Conservation (phyloP, 2,113 vertebrate genomes). For the Coregonus clupeaformis region DNA sequence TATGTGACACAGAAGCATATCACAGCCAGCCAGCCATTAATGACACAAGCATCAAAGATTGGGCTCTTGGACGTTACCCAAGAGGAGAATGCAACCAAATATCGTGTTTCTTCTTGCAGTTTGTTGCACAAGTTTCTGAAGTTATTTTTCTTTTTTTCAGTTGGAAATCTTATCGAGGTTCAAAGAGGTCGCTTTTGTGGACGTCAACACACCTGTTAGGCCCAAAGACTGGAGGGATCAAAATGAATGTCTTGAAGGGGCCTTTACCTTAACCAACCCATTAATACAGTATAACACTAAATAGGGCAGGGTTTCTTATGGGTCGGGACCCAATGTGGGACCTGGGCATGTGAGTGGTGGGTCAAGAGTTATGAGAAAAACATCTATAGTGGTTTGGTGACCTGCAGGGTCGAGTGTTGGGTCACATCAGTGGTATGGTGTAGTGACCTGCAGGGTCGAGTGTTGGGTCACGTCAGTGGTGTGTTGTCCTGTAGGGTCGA, state of each 20-base stretch:
- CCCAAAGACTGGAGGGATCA: neutral
- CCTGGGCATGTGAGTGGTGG: too few species aligned
- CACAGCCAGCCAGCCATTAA: slow-evolving; percentile 41
- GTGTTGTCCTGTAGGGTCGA: too few species aligned
- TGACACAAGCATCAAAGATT: slow-evolving; percentile 43
- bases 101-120: slow-evolving; percentile 66
- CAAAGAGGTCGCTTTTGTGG: slow-evolving; percentile 23
- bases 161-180: slow-evolving; percentile 30
- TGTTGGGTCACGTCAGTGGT: too few species aligned
- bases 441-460: too few species aligned
- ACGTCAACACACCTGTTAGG: slow-evolving; percentile 11
- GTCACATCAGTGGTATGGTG: too few species aligned
- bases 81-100: slow-evolving; percentile 51
- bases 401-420: too few species aligned
- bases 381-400: too few species aligned
- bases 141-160: slow-evolving; percentile 32
- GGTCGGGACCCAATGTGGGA: too few species aligned
- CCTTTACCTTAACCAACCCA: neutral
- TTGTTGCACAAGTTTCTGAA: slow-evolving; percentile 41
- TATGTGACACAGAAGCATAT: slow-evolving; percentile 36
- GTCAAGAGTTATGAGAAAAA: neutral
- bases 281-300: neutral
- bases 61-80: slow-evolving; percentile 42
- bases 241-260: neutral
- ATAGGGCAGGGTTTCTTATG: neutral